Evolutionary conservation across 1,140 invertebrate species (phyloP).

Genomic region (Zaprionus lachaisei): DNA sequence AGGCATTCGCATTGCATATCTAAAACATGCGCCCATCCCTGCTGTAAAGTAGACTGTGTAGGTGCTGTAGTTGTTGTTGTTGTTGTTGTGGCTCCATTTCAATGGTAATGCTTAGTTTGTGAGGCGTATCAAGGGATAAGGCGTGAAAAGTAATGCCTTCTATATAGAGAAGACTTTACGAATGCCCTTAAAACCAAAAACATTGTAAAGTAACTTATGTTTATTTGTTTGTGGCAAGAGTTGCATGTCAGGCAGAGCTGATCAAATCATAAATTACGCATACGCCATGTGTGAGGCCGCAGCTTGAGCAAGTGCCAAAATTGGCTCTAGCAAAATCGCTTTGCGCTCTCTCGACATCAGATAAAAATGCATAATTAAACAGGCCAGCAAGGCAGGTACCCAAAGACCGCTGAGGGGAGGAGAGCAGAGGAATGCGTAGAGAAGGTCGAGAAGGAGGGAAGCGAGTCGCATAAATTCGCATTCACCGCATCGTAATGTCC

Average conservation of each 20-base stretch:
- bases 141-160: constrained; percentile 1
- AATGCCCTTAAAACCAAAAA: neutral
- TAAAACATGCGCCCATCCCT: constrained; percentile 54
- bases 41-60: constrained; percentile 38
- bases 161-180: neutral
- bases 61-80: constrained; percentile 14
- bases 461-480: constrained; percentile 72
- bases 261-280: constrained; percentile 52
- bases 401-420: neutral
- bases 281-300: constrained; percentile 38
- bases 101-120: constrained; percentile 1
- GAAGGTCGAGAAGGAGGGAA: neutral
- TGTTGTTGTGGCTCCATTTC: constrained; percentile 12
- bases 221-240: neutral
- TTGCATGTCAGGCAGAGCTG: constrained; percentile 12
- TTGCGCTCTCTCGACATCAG: constrained; percentile 46
- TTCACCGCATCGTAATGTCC: constrained; percentile 81
- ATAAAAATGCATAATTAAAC: constrained; percentile 83
- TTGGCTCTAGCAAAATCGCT: constrained; percentile 51
- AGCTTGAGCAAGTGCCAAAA: constrained; percentile 49
- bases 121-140: neutral
- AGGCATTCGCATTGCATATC: constrained; percentile 71
- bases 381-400: constrained; percentile 20
- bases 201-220: neutral
- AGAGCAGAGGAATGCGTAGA: neutral